These are phyloP conservation scores for Chloebia gouldiae DNA, from an alignment of 2,113 vertebrate genomes.

Conservation along the genomic window DNA sequence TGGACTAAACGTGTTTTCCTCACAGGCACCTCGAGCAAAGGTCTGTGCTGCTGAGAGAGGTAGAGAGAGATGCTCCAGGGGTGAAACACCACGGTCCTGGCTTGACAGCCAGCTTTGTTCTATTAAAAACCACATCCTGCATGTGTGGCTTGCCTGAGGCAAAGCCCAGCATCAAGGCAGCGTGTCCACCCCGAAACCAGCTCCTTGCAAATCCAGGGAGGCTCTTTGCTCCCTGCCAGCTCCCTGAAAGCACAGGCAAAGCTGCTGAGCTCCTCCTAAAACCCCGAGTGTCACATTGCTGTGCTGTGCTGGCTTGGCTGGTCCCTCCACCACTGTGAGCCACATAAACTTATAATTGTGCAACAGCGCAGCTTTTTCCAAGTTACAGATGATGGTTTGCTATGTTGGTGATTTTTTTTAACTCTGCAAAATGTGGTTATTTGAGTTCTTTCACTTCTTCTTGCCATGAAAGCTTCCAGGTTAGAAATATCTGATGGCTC, in stretches of 20 bases:
- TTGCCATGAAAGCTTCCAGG: not conserved
- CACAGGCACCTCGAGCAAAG: not conserved
- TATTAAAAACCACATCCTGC: not conserved
- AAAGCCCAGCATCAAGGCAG: not conserved
- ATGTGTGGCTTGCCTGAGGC: not conserved
- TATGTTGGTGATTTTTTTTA: not conserved
- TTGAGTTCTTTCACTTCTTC: not conserved
- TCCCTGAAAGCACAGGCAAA: not conserved
- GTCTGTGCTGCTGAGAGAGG: not conserved
- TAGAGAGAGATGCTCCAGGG: not conserved
- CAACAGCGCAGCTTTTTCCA: not conserved
- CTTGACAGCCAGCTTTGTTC: not conserved
- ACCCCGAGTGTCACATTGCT: not conserved
- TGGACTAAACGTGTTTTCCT: not conserved
- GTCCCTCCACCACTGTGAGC: not conserved
- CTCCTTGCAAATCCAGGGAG: not conserved
- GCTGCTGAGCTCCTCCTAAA: not conserved
- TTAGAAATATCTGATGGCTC: not conserved
- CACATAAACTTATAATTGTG: not conserved
- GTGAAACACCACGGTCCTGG: fast-evolving
- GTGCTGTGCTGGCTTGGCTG: not conserved
- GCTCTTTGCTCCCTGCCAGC: not conserved
- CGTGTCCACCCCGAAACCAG: not conserved
- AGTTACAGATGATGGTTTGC: not conserved
- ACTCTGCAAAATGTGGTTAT: not conserved